These are phyloP conservation scores for Gryon sp. DNA, from an alignment of 1,140 invertebrate genomes.

Conservation along the genomic window DNA sequence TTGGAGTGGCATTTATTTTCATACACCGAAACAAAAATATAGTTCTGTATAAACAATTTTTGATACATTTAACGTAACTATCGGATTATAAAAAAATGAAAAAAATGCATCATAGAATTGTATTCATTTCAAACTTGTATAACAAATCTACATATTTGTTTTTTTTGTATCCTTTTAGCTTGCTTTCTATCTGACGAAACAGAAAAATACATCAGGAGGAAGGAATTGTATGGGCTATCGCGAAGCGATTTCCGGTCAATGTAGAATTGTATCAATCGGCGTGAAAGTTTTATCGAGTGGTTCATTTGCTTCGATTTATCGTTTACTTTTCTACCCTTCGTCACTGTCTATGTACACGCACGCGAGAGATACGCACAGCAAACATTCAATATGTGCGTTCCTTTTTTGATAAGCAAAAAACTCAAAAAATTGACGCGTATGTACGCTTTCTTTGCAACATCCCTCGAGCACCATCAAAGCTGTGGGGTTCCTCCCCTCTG, in stretches of 20 bases:
- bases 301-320: slow-evolving; percentile 61
- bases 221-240: slow-evolving; percentile 52
- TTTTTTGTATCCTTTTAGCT: too few relatives aligned
- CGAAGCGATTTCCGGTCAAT: slow-evolving; percentile 55
- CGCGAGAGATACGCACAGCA: slow-evolving; percentile 10
- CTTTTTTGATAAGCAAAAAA: slow-evolving; percentile 46
- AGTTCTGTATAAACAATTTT: slow-evolving; percentile 19
- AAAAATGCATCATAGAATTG: slow-evolving; percentile 24
- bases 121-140: slow-evolving; percentile 1
- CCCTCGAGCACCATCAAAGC: slow-evolving; percentile 45
- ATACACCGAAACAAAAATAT: slow-evolving; percentile 10
- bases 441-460: slow-evolving; percentile 37
- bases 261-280: slow-evolving; percentile 49
- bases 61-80: slow-evolving; percentile 13
- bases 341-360: slow-evolving; percentile 10
- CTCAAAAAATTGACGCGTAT: slow-evolving; percentile 37
- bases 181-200: slow-evolving; percentile 39
- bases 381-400: slow-evolving; percentile 42
- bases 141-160: slow-evolving; percentile 32
- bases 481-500: slow-evolving; percentile 8
- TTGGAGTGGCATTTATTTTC: slow-evolving; percentile 4
- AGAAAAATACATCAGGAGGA: slow-evolving; percentile 46
- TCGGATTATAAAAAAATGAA: slow-evolving; percentile 20
- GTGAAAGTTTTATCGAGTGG: slow-evolving; percentile 41
- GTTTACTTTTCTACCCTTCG: slow-evolving; percentile 47